phyloP scores from a whole-genome alignment of 2,113 vertebrate genomes.

The Todiramphus saurophagus region DNA sequence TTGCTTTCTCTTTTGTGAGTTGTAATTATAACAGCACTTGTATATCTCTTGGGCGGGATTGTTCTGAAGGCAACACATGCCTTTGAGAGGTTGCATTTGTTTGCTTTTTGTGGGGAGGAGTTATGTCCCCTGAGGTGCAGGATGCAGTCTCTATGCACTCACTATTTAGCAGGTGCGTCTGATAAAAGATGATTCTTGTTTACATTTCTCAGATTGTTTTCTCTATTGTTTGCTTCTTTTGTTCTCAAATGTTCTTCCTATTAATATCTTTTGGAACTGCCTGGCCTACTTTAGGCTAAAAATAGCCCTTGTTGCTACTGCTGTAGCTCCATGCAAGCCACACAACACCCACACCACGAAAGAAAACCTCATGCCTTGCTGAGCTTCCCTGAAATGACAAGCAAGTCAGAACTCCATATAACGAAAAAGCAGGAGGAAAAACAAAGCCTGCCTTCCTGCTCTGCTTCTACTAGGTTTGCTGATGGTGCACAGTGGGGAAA shows the following conservation, averaged over 20 bases:
- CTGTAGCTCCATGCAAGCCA: constrained; percentile 1
- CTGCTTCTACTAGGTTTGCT: background rate
- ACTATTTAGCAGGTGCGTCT: background rate
- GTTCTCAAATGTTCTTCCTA: constrained; percentile 35
- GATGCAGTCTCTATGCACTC: background rate
- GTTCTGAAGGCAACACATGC: background rate
- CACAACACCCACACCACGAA: background rate
- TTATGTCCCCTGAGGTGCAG: background rate
- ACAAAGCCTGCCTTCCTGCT: background rate
- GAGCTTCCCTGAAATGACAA: background rate
- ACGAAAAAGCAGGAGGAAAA: background rate
- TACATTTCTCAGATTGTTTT: background rate
- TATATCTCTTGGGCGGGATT: background rate
- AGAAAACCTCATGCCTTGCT: constrained; percentile 3
- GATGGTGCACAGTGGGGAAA: background rate
- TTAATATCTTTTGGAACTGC: constrained; percentile 52
- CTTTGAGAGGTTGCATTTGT: background rate
- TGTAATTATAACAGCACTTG: background rate
- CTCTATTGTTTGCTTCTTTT: constrained; percentile 21
- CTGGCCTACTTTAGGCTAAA: constrained; percentile 67
- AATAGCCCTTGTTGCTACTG: constrained; percentile 50
- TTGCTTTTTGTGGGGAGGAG: background rate
- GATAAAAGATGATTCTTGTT: background rate
- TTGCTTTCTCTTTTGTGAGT: background rate
- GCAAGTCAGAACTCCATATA: background rate